phyloP scores from a whole-genome alignment of 2,797 vertebrate species.

The Halcyon badia region DNA sequence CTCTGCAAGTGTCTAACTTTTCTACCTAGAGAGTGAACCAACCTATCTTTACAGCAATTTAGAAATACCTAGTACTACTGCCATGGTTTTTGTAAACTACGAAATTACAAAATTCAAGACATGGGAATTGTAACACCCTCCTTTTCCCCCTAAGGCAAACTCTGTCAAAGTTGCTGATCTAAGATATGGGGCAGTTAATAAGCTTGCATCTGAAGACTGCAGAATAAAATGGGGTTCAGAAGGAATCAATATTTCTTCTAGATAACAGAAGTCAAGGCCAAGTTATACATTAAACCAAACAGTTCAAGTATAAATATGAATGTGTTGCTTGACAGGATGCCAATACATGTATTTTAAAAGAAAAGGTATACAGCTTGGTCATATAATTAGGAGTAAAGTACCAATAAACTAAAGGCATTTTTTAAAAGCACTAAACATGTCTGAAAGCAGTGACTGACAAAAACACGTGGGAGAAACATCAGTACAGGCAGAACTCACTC shows the following conservation, averaged over 20 bases:
- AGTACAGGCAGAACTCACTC: background rate
- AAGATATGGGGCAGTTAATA: constrained; percentile 39
- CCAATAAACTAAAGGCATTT: constrained; percentile 1
- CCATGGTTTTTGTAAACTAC: background rate
- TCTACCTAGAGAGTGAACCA: background rate
- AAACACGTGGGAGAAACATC: background rate
- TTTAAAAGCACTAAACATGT: background rate
- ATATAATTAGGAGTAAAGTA: constrained; percentile 28
- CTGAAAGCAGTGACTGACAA: background rate
- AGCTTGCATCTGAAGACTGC: background rate
- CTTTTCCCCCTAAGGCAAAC: background rate
- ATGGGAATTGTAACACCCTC: background rate
- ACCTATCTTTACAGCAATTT: background rate
- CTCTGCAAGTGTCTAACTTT: background rate
- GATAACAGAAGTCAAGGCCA: constrained; percentile 30
- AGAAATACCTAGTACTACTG: background rate
- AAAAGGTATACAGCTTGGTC: background rate
- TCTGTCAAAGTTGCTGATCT: background rate
- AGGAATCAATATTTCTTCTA: constrained; percentile 13
- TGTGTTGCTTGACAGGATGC: constrained; percentile 23
- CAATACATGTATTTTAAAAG: constrained; percentile 33
- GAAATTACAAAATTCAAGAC: background rate
- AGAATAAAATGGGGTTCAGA: constrained; percentile 24
- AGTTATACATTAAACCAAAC: constrained; percentile 35
- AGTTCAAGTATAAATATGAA: constrained; percentile 48